Conservation (phyloP, 2,797 vertebrate species). For the Malurus leucopterus region DNA sequence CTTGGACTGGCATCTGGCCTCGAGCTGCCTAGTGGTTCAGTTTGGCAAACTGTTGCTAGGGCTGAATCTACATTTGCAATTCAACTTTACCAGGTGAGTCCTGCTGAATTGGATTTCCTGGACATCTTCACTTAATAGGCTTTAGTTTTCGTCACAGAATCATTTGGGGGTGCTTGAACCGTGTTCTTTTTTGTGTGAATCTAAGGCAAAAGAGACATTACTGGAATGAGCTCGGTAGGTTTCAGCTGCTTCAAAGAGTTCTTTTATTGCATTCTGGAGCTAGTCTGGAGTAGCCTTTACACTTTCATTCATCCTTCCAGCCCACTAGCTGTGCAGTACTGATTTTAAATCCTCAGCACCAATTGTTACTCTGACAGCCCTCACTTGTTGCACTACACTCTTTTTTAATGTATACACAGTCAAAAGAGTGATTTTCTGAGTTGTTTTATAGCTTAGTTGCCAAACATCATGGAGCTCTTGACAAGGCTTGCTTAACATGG, state of each 20-base stretch:
- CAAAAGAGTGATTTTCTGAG: background rate
- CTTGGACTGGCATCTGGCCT: background rate
- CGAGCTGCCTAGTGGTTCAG: background rate
- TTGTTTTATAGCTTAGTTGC: background rate
- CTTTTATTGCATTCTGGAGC: background rate
- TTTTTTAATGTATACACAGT: background rate
- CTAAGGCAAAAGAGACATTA: background rate
- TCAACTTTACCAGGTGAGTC: background rate
- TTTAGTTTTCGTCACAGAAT: background rate
- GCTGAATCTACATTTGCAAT: background rate
- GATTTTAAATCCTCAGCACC: background rate
- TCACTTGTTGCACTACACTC: background rate
- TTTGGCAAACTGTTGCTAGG: background rate
- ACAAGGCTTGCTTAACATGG: background rate
- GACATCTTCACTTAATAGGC: background rate
- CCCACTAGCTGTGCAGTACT: fast-evolving
- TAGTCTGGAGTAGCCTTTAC: background rate
- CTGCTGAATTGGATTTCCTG: background rate
- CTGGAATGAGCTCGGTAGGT: background rate
- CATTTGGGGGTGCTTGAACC: background rate
- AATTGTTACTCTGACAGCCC: background rate
- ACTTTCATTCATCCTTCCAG: background rate
- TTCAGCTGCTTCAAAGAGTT: background rate
- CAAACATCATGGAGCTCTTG: background rate
- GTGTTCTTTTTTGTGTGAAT: background rate